Conservation (phyloP, 64 coral and sea anemone species). For the Pachyseris speciosa region DNA sequence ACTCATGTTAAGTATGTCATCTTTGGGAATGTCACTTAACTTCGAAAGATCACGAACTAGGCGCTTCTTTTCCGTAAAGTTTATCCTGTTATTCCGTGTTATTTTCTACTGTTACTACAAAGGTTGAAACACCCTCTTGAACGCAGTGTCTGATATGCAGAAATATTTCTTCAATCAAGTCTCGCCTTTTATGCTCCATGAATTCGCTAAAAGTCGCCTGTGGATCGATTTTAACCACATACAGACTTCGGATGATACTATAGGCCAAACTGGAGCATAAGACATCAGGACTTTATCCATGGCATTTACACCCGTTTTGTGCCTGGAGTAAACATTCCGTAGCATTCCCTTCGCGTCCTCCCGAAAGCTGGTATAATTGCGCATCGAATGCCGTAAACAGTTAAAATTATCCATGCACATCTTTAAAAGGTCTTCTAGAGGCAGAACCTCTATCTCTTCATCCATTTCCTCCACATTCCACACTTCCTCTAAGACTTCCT, state of each 20-base stretch:
- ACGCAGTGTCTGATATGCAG: not conserved
- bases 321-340: not conserved
- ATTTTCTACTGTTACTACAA: constrained; percentile 14
- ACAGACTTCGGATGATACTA: constrained; percentile 2
- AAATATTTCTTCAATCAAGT: not conserved
- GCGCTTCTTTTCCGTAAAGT: not conserved
- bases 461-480: too few species aligned
- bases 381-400: not conserved
- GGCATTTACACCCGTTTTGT: not conserved
- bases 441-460: not conserved
- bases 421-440: constrained; percentile 14
- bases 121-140: not conserved
- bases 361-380: constrained; percentile 25
- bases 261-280: constrained; percentile 6
- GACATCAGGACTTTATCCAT: constrained; percentile 26
- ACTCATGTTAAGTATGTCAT: not conserved
- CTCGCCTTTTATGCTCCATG: constrained; percentile 12
- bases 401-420: not conserved
- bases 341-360: constrained; percentile 8
- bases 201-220: constrained; percentile 22
- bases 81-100: not conserved
- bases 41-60: constrained; percentile 32
- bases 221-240: constrained; percentile 30
- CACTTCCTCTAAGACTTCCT: too few species aligned
- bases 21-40: too few species aligned